Evolutionary conservation across 1,140 invertebrate genomes (phyloP).

Genomic region (Nasonia giraulti): DNA sequence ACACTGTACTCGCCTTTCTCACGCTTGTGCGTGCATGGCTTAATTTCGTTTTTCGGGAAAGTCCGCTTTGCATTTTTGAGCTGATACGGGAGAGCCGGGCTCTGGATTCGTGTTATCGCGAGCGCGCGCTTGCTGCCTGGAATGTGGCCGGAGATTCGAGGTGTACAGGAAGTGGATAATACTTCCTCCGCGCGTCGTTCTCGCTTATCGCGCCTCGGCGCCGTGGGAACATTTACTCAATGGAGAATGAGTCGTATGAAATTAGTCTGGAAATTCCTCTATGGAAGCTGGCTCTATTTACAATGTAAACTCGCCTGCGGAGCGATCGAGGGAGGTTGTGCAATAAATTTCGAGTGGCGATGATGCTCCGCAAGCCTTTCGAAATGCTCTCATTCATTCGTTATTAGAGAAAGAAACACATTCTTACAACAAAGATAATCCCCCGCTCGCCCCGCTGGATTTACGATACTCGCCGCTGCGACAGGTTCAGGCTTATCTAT

Average conservation of each 20-base stretch:
- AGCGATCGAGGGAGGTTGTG: not conserved
- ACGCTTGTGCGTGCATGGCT: not conserved
- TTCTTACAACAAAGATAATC: no score
- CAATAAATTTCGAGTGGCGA: slow-evolving; percentile 5
- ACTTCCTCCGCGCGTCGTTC: slow-evolving; percentile 32
- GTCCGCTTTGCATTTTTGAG: slow-evolving; percentile 24
- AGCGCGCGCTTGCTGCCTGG: slow-evolving; percentile 1
- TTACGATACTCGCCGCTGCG: not conserved
- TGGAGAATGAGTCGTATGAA: slow-evolving; percentile 43
- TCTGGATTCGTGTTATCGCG: slow-evolving; percentile 37
- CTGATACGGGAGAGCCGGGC: slow-evolving; percentile 6
- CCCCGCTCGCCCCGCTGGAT: not conserved
- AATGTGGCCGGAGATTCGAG: slow-evolving; percentile 31
- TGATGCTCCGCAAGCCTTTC: not conserved
- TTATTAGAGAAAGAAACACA: no score
- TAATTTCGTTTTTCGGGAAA: slow-evolving; percentile 13
- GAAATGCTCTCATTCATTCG: no score
- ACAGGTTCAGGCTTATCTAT: slow-evolving; percentile 8
- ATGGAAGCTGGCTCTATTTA: slow-evolving; percentile 34
- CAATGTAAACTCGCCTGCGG: slow-evolving; percentile 55
- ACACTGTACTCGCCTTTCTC: slow-evolving; percentile 34
- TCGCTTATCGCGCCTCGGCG: slow-evolving; percentile 47
- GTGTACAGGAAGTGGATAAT: slow-evolving; percentile 45
- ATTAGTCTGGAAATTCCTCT: slow-evolving; percentile 50
- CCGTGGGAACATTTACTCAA: slow-evolving; percentile 55